These are phyloP conservation scores for Zaprionus bogoriensis DNA, from an alignment of 2,888 invertebrate genomes.

Conservation along the genomic window DNA sequence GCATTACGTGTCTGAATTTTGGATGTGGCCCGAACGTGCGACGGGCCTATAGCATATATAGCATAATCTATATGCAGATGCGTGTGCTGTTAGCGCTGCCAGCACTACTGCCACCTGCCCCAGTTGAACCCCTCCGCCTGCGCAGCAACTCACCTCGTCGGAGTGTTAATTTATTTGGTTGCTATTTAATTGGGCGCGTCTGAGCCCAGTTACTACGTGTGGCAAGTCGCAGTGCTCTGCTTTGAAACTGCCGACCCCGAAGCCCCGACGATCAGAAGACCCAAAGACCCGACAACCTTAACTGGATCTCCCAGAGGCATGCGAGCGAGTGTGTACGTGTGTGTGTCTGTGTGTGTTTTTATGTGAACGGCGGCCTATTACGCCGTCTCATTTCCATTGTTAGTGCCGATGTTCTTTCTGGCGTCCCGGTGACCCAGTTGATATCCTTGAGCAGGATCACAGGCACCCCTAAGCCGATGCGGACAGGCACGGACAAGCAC, in stretches of 20 bases:
- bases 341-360: background rate
- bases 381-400: slow-evolving; percentile 24
- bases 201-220: slow-evolving; percentile 16
- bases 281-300: slow-evolving; percentile 6
- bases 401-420: slow-evolving; percentile 10
- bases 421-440: slow-evolving; percentile 18
- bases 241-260: slow-evolving; percentile 1
- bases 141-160: background rate
- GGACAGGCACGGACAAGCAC: background rate
- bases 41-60: slow-evolving; percentile 8
- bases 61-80: slow-evolving; percentile 33
- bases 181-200: slow-evolving; percentile 47
- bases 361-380: slow-evolving; percentile 20
- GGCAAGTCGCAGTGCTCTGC: slow-evolving; percentile 14
- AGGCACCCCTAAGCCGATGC: slow-evolving; percentile 26
- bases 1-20: slow-evolving; percentile 72
- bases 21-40: slow-evolving; percentile 12
- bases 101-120: slow-evolving; percentile 18
- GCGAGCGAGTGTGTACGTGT: background rate
- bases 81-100: too few relatives aligned
- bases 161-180: slow-evolving; percentile 43
- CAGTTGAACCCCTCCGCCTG: background rate
- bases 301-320: slow-evolving; percentile 14
- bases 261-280: background rate
- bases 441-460: slow-evolving; percentile 24